phyloP scores from a whole-genome alignment of 2,113 vertebrate genomes.

The Cryptoleucopteryx plumbea region DNA sequence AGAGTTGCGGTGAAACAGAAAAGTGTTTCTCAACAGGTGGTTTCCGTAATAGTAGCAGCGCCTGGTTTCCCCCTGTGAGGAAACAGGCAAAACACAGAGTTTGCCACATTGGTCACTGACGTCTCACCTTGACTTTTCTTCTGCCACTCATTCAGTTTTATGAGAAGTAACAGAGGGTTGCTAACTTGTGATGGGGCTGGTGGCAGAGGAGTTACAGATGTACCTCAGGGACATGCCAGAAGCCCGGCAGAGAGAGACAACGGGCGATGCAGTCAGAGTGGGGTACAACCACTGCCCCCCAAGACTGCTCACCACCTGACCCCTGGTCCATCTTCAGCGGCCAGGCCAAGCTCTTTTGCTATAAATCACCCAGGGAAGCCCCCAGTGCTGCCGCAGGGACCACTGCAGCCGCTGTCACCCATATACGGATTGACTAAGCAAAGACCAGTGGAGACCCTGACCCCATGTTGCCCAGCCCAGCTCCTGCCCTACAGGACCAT shows the following conservation, averaged over 20 bases:
- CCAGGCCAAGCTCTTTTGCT: not conserved
- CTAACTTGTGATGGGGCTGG: not conserved
- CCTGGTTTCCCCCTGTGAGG: constrained; percentile 56
- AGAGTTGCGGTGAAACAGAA: not conserved
- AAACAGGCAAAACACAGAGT: constrained; percentile 5
- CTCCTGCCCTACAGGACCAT: rapidly evolving
- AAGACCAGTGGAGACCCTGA: not conserved
- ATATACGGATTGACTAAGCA: not conserved
- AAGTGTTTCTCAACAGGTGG: not conserved
- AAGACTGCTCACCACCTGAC: not conserved
- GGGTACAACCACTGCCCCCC: not conserved
- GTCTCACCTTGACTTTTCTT: not conserved
- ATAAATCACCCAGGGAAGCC: not conserved
- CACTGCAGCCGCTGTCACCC: not conserved
- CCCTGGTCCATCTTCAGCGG: not conserved
- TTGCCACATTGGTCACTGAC: not conserved
- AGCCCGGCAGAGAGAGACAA: not conserved
- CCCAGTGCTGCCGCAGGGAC: not conserved
- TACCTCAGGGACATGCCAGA: not conserved
- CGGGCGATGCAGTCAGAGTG: rapidly evolving
- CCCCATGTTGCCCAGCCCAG: not conserved
- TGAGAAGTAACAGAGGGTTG: not conserved
- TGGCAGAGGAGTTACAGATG: not conserved
- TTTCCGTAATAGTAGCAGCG: constrained; percentile 4
- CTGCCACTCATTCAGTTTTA: not conserved